Conservation (phyloP, 2,888 invertebrate genomes). For the Galeopsomyia nigrocyanea region DNA sequence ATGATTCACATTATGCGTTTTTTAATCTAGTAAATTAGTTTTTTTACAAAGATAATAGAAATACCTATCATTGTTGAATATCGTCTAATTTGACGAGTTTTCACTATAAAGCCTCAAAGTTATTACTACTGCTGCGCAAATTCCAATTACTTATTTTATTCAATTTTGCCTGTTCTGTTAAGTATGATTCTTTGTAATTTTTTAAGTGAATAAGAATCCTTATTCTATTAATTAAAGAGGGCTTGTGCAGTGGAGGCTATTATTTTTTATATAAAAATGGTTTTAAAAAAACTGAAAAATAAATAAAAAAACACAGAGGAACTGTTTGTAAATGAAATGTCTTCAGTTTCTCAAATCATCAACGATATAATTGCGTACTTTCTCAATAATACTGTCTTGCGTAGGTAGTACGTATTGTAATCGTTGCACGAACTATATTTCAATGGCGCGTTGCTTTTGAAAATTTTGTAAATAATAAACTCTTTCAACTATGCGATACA, state of each 20-base stretch:
- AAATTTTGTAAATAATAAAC: conserved; percentile 41
- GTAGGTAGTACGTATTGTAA: conserved; percentile 45
- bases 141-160: conserved; percentile 2
- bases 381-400: conserved; percentile 37
- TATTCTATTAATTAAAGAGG: conserved; percentile 1
- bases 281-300: conserved; percentile 28
- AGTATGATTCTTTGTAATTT: too few relatives aligned
- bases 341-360: conserved; percentile 26
- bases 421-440: conserved; percentile 48
- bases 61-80: conserved; percentile 21
- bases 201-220: too few relatives aligned
- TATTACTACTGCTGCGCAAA: conserved; percentile 31
- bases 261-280: conserved; percentile 62
- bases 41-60: conserved; percentile 29
- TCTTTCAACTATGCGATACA: conserved; percentile 45
- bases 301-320: conserved; percentile 18
- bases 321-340: conserved; percentile 20
- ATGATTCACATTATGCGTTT: conserved; percentile 22
- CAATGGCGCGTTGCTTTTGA: conserved; percentile 40
- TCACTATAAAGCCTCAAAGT: conserved; percentile 33
- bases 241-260: conserved; percentile 59
- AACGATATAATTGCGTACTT: conserved; percentile 41
- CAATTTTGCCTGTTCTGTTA: too few relatives aligned
- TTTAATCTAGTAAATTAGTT: conserved; percentile 17
- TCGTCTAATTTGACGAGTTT: conserved; percentile 45